A percentile compares a stretch with the other conserved stretches of the same genome.
Conservation (phyloP, 1,140 invertebrate species). For the Ceratitis capitata region DNA sequence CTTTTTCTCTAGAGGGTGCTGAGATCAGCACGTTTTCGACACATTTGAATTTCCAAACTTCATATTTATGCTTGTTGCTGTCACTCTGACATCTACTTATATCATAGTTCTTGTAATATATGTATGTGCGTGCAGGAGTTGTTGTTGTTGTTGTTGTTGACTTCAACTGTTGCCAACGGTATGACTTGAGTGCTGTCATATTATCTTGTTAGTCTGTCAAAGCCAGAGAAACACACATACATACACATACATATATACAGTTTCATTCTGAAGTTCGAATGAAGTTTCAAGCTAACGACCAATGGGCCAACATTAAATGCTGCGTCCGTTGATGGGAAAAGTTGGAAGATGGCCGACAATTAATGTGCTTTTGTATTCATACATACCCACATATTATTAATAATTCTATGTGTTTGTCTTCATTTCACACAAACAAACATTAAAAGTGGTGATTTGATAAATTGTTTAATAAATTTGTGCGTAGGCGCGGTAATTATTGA, state of each 20-base stretch:
- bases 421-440: background rate
- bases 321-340: background rate
- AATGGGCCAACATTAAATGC: background rate
- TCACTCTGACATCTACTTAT: background rate
- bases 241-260: no score
- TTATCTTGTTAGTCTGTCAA: conserved; percentile 60
- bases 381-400: background rate
- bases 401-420: background rate
- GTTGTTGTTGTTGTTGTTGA: background rate
- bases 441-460: background rate
- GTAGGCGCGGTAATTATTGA: background rate
- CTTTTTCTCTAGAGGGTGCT: conserved; percentile 18
- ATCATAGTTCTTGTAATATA: no score
- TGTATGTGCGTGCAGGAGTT: no score
- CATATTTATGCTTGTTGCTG: background rate
- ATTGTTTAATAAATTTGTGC: conserved; percentile 13
- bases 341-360: background rate
- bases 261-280: background rate
- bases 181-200: conserved; percentile 54
- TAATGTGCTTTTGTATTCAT: background rate
- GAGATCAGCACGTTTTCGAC: conserved; percentile 24
- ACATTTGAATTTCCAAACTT: background rate
- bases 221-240: no score
- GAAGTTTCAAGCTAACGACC: background rate
- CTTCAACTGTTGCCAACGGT: background rate